A percentile compares a stretch with the other conserved stretches of the same genome.
These are phyloP conservation scores for Choristoneura fumiferana DNA, from an alignment of 1,140 invertebrate genomes.

Conservation along the genomic window DNA sequence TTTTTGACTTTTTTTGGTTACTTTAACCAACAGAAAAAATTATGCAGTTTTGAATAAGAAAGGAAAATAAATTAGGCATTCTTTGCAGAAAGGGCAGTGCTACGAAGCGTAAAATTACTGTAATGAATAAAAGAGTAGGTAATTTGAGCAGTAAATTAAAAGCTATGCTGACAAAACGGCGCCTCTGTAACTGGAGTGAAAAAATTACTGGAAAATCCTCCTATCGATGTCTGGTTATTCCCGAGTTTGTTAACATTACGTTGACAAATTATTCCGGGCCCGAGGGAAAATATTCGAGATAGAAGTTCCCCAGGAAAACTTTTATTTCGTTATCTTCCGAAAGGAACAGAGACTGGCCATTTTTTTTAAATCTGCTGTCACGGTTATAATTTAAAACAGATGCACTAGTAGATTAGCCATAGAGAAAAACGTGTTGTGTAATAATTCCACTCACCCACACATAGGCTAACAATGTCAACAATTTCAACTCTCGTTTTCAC, in stretches of 20 bases:
- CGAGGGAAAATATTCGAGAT: slow-evolving; percentile 25
- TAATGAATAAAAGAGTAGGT: slow-evolving; percentile 27
- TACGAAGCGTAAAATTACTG: slow-evolving; percentile 13
- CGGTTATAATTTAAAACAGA: too few relatives aligned
- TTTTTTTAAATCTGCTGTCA: slow-evolving; percentile 17
- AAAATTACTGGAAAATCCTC: slow-evolving; percentile 29
- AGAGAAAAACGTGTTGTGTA: slow-evolving; percentile 6
- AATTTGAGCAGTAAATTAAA: slow-evolving; percentile 25
- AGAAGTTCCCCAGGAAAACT: slow-evolving; percentile 24
- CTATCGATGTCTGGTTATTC: slow-evolving; percentile 27
- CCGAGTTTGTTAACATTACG: slow-evolving; percentile 30
- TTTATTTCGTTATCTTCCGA: slow-evolving; percentile 36
- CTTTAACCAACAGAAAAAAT: too few relatives aligned
- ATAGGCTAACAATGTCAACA: slow-evolving; percentile 14
- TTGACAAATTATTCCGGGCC: slow-evolving; percentile 32
- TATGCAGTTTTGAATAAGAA: too few relatives aligned
- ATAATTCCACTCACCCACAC: slow-evolving; percentile 13
- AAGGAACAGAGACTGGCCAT: slow-evolving; percentile 21
- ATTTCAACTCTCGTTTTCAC: not conserved
- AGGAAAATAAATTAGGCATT: not conserved
- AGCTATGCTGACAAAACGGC: slow-evolving; percentile 20
- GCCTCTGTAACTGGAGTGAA: slow-evolving; percentile 28
- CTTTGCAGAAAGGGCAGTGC: not conserved
- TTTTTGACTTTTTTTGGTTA: too few relatives aligned
- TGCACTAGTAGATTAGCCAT: not conserved